These are phyloP conservation scores for Phylloscopus trochiloides DNA, from an alignment of 2,113 vertebrate species.

Conservation along the genomic window DNA sequence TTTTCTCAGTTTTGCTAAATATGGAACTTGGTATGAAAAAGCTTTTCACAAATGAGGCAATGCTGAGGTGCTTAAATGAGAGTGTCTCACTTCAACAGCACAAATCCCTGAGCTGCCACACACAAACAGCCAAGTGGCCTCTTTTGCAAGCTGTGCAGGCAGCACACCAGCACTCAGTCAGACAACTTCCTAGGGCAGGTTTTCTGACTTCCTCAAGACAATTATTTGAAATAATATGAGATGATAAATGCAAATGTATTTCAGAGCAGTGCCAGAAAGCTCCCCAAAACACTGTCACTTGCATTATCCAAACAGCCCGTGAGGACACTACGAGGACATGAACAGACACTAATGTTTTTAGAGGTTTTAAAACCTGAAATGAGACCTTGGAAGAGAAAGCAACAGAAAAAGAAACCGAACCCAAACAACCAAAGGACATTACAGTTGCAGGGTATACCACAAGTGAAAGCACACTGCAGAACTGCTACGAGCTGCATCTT, in stretches of 20 bases:
- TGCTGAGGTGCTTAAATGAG: background rate
- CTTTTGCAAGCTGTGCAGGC: background rate
- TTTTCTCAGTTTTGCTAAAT: background rate
- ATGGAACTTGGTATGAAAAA: background rate
- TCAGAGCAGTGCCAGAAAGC: background rate
- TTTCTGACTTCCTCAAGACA: background rate
- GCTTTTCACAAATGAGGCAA: background rate
- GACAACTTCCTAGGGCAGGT: background rate
- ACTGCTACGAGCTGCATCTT: background rate
- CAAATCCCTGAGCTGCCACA: background rate
- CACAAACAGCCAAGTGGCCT: background rate
- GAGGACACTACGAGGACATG: background rate
- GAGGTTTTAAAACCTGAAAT: conserved; percentile 29
- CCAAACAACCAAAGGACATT: background rate
- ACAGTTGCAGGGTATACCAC: background rate
- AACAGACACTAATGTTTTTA: background rate
- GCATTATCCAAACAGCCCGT: background rate
- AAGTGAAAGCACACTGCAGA: background rate
- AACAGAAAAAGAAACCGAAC: background rate
- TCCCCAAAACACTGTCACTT: conserved; percentile 48
- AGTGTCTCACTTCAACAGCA: background rate
- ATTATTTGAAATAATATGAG: conserved; percentile 26
- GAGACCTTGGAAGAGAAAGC: background rate
- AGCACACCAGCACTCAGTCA: background rate
- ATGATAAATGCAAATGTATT: conserved; percentile 43